Conservation (phyloP, 1,140 invertebrate genomes). For the Cyphomyrmex costatus region DNA sequence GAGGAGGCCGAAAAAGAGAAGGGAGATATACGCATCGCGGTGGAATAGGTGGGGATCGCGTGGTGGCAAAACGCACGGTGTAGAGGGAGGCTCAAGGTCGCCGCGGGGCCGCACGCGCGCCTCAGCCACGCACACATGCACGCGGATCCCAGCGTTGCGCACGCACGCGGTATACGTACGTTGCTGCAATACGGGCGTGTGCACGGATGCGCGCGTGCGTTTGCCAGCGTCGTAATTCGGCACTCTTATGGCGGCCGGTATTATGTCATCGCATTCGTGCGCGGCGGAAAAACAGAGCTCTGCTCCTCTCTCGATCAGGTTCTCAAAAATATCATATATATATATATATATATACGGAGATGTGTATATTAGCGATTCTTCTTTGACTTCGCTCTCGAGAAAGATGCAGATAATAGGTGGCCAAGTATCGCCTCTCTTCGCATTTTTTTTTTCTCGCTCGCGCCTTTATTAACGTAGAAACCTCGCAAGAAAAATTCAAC, state of each 20-base stretch:
- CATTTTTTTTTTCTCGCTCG: not conserved
- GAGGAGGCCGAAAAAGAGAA: constrained; percentile 47
- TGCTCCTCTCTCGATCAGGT: constrained; percentile 1
- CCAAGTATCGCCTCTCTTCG: not conserved
- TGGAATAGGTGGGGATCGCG: constrained; percentile 49
- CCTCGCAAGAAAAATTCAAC: constrained; percentile 29
- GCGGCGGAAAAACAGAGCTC: constrained; percentile 49
- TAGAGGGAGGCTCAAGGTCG: constrained; percentile 83
- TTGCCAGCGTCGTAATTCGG: constrained; percentile 67
- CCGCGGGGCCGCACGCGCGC: constrained; percentile 83
- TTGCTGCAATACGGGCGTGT: constrained; percentile 73
- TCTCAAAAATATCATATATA: constrained; percentile 21
- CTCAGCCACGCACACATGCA: constrained; percentile 76
- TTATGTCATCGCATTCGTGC: constrained; percentile 70
- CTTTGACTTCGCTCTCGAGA: not conserved
- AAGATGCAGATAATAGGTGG: not conserved
- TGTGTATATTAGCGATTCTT: not conserved
- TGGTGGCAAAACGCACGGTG: constrained; percentile 40
- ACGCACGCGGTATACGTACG: constrained; percentile 33
- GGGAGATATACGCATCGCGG: constrained; percentile 61
- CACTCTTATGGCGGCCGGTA: constrained; percentile 71
- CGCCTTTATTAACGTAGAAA: not conserved
- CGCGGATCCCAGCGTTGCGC: constrained; percentile 52
- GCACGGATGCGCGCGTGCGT: constrained; percentile 49
- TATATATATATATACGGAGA: not conserved